Conservation (phyloP, 2,888 invertebrate species). For the Neoaliturus tenellus region DNA sequence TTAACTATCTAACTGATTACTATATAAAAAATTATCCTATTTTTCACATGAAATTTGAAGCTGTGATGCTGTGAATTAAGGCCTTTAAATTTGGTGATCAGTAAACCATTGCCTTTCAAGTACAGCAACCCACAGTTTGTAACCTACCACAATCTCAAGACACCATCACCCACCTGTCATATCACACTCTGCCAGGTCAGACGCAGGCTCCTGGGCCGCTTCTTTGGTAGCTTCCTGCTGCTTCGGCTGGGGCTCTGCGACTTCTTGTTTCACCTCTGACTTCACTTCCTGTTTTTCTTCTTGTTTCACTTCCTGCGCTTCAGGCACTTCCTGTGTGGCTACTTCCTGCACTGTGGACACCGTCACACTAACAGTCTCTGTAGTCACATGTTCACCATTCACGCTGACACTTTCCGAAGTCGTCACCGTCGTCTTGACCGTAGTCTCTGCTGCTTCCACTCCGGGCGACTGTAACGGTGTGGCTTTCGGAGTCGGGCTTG, state of each 20-base stretch:
- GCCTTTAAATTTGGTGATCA: too few relatives aligned
- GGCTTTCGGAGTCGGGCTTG: constrained; percentile 72
- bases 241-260: not conserved
- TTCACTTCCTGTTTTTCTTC: constrained; percentile 2
- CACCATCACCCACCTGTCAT: constrained; percentile 78
- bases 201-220: constrained; percentile 69
- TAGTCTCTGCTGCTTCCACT: constrained; percentile 70
- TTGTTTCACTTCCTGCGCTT: not conserved
- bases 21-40: too few relatives aligned
- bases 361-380: constrained; percentile 58
- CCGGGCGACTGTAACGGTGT: constrained; percentile 77
- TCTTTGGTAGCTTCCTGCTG: not conserved
- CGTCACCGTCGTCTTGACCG: constrained; percentile 68
- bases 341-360: constrained; percentile 17
- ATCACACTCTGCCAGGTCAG: constrained; percentile 74
- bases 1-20: too few relatives aligned
- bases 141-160: too few relatives aligned
- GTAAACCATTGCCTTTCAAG: too few relatives aligned
- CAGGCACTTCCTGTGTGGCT: not conserved
- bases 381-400: constrained; percentile 44
- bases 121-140: not conserved
- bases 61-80: too few relatives aligned
- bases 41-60: too few relatives aligned
- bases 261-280: not conserved
- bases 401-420: constrained; percentile 57